Base-by-base conservation (phyloP, 2,888 invertebrate genomes). In the Ochlodes sylvanus region DNA sequence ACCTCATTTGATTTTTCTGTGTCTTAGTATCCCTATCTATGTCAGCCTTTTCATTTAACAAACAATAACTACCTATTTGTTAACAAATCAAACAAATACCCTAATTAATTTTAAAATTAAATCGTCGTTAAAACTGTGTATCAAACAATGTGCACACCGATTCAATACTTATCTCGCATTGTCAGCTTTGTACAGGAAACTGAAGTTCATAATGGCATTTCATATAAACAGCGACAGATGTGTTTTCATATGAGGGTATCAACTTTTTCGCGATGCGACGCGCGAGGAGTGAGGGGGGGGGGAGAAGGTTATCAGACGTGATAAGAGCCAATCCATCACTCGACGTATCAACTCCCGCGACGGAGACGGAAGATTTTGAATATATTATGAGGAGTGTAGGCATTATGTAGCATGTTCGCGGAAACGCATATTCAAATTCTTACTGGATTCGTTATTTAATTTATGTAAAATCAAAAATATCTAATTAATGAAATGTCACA, bases 291-390 rank as follows among this genome's bases (percentile, higher is more conserved):
- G 75, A 75, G 71, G 70, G 72, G 79, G 77, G 77, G 79, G 80
- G 75, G 82, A 81, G 83, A 89, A 88, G 92, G 92, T 92, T 92
- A 92, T 92, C 92, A 87, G 76, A 77, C 69, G 74, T 83, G 92
- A 92, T 92, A 92, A 92, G 83, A 86, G 80, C 85, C 77, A 87
- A 92, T 92, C 92, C 88, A 92, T 92, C 91, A 92, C 78, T 75
- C 74, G 62, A 62, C 75, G 70, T 73, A 75, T 75, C 74, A 74
- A 73, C 71, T 71, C 71, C 68, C 63, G 61, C 75, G 73, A 72
- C 74, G 72, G 73, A 78, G 75, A 77, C 81, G 88, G 87, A 89
- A 89, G 83, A 88, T 89, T 90, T 88, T 81, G 76, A 80, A 78
- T 73, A 58, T 57, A 62, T 47, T 61, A 60, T 44, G 38, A 67